A percentile compares a stretch with the other conserved stretches of the same genome.
These are phyloP conservation scores for Antechinus stuartii DNA, from an alignment of 2,113 vertebrate genomes.

Conservation along the genomic window DNA sequence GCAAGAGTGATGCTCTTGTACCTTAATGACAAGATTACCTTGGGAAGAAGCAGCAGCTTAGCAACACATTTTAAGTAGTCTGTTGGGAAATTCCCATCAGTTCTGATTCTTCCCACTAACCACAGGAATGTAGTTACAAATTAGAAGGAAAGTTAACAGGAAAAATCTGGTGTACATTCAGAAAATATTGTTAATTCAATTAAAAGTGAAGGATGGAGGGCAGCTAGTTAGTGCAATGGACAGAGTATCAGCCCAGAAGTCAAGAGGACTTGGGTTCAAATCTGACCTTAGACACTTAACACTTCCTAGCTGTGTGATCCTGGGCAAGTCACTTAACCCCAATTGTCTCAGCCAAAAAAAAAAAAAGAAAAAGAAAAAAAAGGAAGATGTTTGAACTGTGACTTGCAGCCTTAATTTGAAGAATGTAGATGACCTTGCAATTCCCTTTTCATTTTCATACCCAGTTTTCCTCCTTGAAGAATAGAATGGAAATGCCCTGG, in stretches of 20 bases:
- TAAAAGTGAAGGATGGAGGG: neutral
- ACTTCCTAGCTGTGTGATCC: no score
- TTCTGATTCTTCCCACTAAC: neutral
- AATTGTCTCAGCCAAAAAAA: no score
- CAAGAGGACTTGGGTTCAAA: no score
- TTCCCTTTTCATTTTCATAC: neutral
- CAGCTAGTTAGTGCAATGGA: no score
- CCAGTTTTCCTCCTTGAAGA: neutral
- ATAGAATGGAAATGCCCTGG: neutral
- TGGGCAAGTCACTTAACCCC: no score
- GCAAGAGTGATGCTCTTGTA: neutral
- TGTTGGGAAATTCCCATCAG: neutral
- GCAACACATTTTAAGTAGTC: conserved; percentile 18
- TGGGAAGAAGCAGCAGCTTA: conserved; percentile 8
- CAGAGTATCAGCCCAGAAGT: no score
- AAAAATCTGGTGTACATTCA: neutral
- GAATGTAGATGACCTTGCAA: neutral
- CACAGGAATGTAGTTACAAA: neutral
- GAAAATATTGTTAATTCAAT: neutral
- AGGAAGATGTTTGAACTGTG: neutral
- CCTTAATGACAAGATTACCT: neutral
- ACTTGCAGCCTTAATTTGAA: conserved; percentile 15
- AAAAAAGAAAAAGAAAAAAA: neutral
- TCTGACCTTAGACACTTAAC: no score
- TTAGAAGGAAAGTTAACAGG: neutral